These are phyloP conservation scores for Megaceryle alcyon DNA, from an alignment of 2,797 vertebrate species.

Conservation along the genomic window DNA sequence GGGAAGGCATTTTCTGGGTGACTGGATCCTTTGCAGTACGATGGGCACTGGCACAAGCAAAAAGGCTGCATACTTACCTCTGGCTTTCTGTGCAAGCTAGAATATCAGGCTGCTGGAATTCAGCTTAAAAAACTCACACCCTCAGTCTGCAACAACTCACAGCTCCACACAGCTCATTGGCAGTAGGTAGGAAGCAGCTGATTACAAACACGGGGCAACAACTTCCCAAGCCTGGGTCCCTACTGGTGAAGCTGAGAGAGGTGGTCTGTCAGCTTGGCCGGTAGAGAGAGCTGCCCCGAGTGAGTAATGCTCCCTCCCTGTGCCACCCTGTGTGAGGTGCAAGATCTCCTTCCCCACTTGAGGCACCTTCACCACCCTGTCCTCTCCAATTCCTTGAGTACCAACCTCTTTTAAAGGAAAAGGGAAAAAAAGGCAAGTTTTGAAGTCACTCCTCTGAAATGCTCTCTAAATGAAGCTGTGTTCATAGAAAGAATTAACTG, in stretches of 20 bases:
- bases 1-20: not conserved
- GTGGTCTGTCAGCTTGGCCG: not conserved
- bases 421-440: not conserved
- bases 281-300: constrained; percentile 30
- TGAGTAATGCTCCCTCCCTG: not conserved
- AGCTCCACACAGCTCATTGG: not conserved
- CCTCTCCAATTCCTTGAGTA: not conserved
- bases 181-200: not conserved
- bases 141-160: constrained; percentile 34
- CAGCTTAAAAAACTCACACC: constrained; percentile 34
- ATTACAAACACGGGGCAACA: not conserved
- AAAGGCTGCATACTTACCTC: constrained; percentile 70
- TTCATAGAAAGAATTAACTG: not conserved
- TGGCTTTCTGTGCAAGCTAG: constrained; percentile 36
- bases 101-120: constrained; percentile 35
- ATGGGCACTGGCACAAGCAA: constrained; percentile 51
- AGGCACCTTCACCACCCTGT: not conserved
- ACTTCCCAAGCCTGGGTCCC: constrained; percentile 25
- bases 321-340: not conserved
- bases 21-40: not conserved
- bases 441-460: not conserved
- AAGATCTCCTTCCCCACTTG: not conserved
- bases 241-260: constrained; percentile 42
- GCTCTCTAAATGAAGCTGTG: not conserved
- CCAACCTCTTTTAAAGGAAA: not conserved